Evolutionary conservation across 1,140 invertebrate species (phyloP).

Genomic region (Meloidogyne exigua): DNA sequence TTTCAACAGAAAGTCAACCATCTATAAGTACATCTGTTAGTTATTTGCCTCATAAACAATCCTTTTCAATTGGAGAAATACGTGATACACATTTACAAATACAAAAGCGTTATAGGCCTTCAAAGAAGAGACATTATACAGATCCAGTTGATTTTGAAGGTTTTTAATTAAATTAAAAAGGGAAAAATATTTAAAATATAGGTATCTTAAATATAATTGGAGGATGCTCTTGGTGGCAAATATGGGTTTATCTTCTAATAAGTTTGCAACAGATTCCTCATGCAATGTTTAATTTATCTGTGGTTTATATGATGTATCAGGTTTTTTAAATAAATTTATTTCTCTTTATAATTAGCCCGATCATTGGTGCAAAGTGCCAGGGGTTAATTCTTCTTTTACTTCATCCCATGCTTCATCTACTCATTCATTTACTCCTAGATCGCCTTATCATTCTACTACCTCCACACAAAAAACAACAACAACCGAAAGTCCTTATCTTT

Average conservation of each 20-base stretch:
- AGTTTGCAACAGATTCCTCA: constrained; percentile 62
- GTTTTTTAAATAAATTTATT: constrained; percentile 16
- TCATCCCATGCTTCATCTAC: background rate
- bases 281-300: constrained; percentile 62
- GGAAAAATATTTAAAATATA: constrained; percentile 32
- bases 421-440: background rate
- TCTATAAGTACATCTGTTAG: constrained; percentile 35
- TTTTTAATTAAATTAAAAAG: constrained; percentile 20
- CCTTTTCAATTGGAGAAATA: constrained; percentile 59
- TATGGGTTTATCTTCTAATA: constrained; percentile 61
- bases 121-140: constrained; percentile 49
- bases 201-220: constrained; percentile 63
- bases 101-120: constrained; percentile 54
- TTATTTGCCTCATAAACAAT: constrained; percentile 54
- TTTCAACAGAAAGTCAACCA: constrained; percentile 42
- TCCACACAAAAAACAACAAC: background rate
- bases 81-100: constrained; percentile 61
- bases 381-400: constrained; percentile 44
- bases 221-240: constrained; percentile 63
- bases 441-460: background rate
- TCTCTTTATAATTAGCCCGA: constrained; percentile 54
- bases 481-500: constrained; percentile 35
- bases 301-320: constrained; percentile 63
- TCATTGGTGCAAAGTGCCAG: constrained; percentile 59
- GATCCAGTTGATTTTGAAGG: constrained; percentile 62